These are phyloP conservation scores for Hiodon alosoides DNA, from an alignment of 2,113 vertebrate species.

Conservation along the genomic window DNA sequence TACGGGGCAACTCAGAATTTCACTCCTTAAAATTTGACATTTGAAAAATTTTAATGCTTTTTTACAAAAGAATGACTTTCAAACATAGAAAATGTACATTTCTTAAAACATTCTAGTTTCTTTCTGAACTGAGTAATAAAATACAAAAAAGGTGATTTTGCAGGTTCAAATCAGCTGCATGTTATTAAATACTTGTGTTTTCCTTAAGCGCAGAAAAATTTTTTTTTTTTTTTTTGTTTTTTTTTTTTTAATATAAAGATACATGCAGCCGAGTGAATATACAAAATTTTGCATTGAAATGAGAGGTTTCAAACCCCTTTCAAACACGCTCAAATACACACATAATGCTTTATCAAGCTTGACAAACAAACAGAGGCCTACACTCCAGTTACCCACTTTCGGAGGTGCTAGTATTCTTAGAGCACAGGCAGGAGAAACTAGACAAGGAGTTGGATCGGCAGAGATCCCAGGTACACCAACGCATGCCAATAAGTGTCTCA, in stretches of 20 bases:
- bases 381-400: too few species aligned
- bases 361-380: too few species aligned
- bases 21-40: neutral
- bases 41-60: slow-evolving; percentile 22
- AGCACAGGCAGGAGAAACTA: too few species aligned
- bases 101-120: slow-evolving; percentile 77
- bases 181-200: slow-evolving; percentile 74
- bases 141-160: slow-evolving; percentile 78
- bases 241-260: slow-evolving; percentile 56
- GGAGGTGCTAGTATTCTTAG: too few species aligned
- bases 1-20: neutral
- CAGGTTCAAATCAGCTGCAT: slow-evolving; percentile 74
- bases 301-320: slow-evolving; percentile 11
- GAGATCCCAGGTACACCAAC: too few species aligned
- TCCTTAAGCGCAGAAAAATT: slow-evolving; percentile 44
- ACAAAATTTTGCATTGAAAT: slow-evolving; percentile 56
- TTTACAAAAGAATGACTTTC: slow-evolving; percentile 22
- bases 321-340: neutral
- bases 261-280: slow-evolving; percentile 69
- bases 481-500: too few species aligned
- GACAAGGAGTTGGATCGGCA: too few species aligned
- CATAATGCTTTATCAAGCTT: neutral
- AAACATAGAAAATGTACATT: slow-evolving; percentile 29
- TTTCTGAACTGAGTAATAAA: slow-evolving; percentile 78
- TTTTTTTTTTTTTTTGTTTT: too few species aligned